A percentile compares a stretch with the other conserved stretches of the same genome.
Evolutionary conservation across 2,113 vertebrate species (phyloP).

Genomic region (Bos indicus): DNA sequence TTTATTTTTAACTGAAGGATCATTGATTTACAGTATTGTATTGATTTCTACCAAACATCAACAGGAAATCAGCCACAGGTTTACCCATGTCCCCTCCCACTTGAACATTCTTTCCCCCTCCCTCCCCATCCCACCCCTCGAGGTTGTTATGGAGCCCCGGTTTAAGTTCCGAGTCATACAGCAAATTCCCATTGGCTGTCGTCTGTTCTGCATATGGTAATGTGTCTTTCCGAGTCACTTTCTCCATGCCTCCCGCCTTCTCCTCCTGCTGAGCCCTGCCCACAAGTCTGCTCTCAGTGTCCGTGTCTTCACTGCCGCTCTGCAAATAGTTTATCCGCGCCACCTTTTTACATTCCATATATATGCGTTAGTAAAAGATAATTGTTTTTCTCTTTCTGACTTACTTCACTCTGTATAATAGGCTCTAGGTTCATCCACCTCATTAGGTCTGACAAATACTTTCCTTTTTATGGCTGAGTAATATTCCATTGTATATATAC

Average conservation of each 20-base stretch:
- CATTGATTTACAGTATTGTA: too few relatives aligned
- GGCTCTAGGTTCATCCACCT: not conserved
- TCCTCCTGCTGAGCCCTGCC: not conserved
- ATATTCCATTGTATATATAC: not conserved
- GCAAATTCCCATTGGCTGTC: not conserved
- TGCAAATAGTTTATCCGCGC: not conserved
- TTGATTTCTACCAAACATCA: too few relatives aligned
- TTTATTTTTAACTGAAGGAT: too few relatives aligned
- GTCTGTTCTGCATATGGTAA: fast-evolving
- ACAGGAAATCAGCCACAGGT: not conserved
- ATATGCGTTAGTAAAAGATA: not conserved
- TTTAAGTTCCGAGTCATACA: not conserved
- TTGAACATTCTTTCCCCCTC: not conserved
- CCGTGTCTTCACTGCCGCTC: not conserved
- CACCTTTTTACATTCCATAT: not conserved
- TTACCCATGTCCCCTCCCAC: not conserved
- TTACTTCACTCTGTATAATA: not conserved
- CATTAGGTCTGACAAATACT: not conserved
- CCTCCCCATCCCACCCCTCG: not conserved
- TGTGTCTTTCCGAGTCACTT: not conserved
- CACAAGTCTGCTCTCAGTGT: not conserved
- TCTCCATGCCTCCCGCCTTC: not conserved
- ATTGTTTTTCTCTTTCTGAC: not conserved
- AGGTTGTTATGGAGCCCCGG: not conserved
- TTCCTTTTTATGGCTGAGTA: not conserved